phyloP scores from a whole-genome alignment of 2,113 vertebrate genomes.

The Campylorhamphus procurvoides region DNA sequence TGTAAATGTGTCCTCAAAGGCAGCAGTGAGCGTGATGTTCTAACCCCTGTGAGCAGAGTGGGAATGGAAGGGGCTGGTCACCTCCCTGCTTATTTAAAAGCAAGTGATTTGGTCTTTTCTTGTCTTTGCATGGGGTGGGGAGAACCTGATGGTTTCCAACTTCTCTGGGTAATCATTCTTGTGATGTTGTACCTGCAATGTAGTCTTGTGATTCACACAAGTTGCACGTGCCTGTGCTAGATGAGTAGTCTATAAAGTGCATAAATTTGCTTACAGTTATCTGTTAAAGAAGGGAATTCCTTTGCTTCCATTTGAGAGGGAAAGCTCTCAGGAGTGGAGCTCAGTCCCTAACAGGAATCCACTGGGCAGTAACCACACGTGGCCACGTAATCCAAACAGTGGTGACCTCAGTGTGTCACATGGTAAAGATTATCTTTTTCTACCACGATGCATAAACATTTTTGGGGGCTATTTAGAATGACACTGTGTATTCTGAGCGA shows the following conservation, averaged over 20 bases:
- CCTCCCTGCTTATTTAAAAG: not conserved
- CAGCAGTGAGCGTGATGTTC: not conserved
- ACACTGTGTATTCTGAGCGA: rapidly evolving
- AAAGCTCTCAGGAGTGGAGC: rapidly evolving
- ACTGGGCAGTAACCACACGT: rapidly evolving
- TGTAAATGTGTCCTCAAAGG: not conserved
- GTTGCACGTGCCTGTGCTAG: rapidly evolving
- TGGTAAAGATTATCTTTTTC: too few relatives aligned
- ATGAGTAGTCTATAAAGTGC: rapidly evolving
- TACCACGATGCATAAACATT: not conserved
- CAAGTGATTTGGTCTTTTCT: not conserved
- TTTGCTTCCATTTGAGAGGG: not conserved
- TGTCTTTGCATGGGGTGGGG: not conserved
- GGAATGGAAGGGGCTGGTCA: not conserved
- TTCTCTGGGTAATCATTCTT: not conserved
- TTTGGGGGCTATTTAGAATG: not conserved
- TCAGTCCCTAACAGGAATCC: not conserved
- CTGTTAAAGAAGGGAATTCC: not conserved
- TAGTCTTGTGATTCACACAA: not conserved
- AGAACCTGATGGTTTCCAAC: rapidly evolving
- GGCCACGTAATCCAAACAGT: rapidly evolving
- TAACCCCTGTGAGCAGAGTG: not conserved
- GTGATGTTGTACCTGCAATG: rapidly evolving
- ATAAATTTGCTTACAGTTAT: not conserved
- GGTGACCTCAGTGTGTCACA: rapidly evolving